phyloP scores from a whole-genome alignment of 2,113 vertebrate genomes.

The Aegithalos caudatus region DNA sequence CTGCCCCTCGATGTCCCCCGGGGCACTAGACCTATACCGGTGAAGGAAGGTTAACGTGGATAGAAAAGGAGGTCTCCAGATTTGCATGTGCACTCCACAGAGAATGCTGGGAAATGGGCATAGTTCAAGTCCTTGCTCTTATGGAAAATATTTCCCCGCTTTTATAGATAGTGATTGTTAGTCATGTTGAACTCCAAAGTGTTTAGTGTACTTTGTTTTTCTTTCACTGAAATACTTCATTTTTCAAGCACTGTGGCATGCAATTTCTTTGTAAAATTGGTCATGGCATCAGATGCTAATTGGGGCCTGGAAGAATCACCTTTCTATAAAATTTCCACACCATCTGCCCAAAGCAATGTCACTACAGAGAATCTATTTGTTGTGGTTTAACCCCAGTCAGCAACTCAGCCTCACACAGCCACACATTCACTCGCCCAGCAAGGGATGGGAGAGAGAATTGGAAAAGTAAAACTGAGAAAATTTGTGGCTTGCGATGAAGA shows the following conservation, averaged over 20 bases:
- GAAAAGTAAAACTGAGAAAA: not conserved
- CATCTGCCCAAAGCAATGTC: not conserved
- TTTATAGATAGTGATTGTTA: not conserved
- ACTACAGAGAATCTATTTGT: not conserved
- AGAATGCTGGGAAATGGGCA: not conserved
- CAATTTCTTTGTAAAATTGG: not conserved
- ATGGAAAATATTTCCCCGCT: not conserved
- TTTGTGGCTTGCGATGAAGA: not conserved
- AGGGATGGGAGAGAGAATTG: not conserved
- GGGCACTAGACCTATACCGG: rapidly evolving
- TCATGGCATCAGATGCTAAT: not conserved
- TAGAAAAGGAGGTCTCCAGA: not conserved
- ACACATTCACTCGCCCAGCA: not conserved
- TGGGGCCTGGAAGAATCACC: not conserved
- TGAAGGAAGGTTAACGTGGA: not conserved
- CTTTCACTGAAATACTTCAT: constrained; percentile 14
- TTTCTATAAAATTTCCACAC: constrained; percentile 19
- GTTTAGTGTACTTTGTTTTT: not conserved
- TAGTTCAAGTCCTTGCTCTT: not conserved
- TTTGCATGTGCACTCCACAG: not conserved
- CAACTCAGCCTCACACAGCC: not conserved
- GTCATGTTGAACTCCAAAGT: not conserved
- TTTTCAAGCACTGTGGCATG: constrained; percentile 6
- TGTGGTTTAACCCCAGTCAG: not conserved
- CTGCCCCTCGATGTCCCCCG: not conserved